Base-by-base conservation (phyloP, 2,888 invertebrate species). In the Tinea trinotella region DNA sequence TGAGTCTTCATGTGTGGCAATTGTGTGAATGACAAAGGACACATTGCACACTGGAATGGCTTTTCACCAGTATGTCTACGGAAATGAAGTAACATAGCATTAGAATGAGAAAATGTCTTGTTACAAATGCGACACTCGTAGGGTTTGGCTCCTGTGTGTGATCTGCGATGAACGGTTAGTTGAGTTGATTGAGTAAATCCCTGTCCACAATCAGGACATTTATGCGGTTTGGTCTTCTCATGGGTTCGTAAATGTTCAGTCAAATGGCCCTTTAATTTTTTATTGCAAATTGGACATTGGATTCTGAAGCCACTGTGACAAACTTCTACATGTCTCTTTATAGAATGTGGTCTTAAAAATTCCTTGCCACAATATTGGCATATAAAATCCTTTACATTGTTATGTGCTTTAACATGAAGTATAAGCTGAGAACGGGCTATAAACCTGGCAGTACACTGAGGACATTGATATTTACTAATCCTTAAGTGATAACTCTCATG, bases 1-100 rank as follows among this genome's bases (percentile, higher is more conserved):
- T 96, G 95, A 57, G 94, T 93, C 74, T 95, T 95, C 74, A 95
- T 89, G 67, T 95, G 95, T 0, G 95, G 94, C 55, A 95, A 74
- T 68, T 95, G 95, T 0, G 93, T 91, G 71, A 95, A 95, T 0
- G 91, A 90, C 34, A 90, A 88, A 34, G 90, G 90, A 65, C 94
- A 94, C 62, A 92, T 77, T 10, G 89, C 81, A 66, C 92, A 92
- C 13, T 65, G 87, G 69, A 95, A 95, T 0, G 95, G 95, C 63
- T 94, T 93, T 70, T 95, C 95, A 0, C 95, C 95, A 0, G 95
- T 95, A 67, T 95, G 95, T 10, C 93, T 88, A 44, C 95, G 86
- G 7, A 93, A 92, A 70, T 96, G 95, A 53, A 95, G 83, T 78
- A 94, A 94, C 4, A 95, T 81, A 0, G 94, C 95, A 10, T 94